Percentiles rank a stretch among this genome's conserved stretches.
Evolutionary conservation across 2,113 vertebrate species (phyloP).

Genomic region (Semnopithecus entellus): DNA sequence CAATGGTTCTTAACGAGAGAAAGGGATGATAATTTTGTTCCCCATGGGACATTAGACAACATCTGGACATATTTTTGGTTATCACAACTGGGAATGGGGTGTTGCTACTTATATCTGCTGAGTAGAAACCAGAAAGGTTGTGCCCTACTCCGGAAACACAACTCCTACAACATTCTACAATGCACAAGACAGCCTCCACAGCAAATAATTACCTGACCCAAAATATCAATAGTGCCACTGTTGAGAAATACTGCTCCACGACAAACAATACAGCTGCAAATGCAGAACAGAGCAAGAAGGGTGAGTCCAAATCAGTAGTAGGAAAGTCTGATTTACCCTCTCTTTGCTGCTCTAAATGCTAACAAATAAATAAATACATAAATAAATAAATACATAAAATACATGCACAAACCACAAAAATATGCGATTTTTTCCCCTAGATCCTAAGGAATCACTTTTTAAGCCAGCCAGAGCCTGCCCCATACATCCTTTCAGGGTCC

Average conservation of each 20-base stretch:
- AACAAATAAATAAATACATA: background rate
- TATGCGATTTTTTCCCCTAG: background rate
- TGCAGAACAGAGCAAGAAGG: background rate
- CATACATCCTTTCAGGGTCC: too few relatives aligned
- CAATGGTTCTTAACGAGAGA: background rate
- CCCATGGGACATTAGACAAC: background rate
- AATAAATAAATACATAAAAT: background rate
- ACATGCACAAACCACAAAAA: background rate
- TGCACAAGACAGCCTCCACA: background rate
- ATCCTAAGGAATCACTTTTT: background rate
- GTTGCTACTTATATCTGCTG: background rate
- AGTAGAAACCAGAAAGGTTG: background rate
- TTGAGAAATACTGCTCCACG: background rate
- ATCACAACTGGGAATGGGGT: background rate
- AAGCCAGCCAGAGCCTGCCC: background rate
- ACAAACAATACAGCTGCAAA: background rate
- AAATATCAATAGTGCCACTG: background rate
- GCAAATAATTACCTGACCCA: background rate
- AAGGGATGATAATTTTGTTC: background rate
- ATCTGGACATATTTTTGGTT: background rate
- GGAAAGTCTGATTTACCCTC: background rate
- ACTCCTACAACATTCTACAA: background rate
- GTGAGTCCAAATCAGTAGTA: background rate
- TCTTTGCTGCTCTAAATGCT: background rate
- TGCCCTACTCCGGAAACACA: background rate